phyloP scores from a whole-genome alignment of 2,797 vertebrate species.

The Triplophysa bombifrons region DNA sequence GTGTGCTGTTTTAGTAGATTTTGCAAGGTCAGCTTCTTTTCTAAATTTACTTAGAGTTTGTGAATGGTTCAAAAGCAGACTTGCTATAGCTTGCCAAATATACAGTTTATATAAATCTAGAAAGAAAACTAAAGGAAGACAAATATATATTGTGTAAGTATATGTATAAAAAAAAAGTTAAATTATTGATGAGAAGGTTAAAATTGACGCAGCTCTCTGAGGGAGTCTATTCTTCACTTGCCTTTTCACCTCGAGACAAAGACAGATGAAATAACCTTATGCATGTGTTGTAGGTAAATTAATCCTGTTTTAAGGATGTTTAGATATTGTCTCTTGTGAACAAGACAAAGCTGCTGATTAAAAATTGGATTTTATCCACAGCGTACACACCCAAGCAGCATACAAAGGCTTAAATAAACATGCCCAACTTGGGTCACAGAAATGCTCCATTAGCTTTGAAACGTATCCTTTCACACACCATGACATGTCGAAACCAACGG shows the following conservation, averaged over 20 bases:
- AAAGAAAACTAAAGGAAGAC: too few relatives aligned
- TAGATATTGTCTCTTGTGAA: background rate
- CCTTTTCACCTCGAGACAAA: background rate
- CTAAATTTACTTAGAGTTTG: background rate
- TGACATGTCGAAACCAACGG: background rate
- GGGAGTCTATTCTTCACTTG: background rate
- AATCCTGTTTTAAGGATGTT: background rate
- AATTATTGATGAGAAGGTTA: too few relatives aligned
- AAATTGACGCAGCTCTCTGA: too few relatives aligned
- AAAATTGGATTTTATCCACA: background rate
- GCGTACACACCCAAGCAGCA: background rate
- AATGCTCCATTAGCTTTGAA: background rate
- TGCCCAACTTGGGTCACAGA: conserved; percentile 1
- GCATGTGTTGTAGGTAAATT: background rate
- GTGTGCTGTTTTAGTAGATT: background rate
- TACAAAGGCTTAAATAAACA: background rate
- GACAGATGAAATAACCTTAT: background rate
- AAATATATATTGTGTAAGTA: too few relatives aligned
- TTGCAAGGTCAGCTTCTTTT: background rate
- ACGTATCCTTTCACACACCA: conserved; percentile 8
- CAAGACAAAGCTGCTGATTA: background rate
- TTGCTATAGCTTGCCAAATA: too few relatives aligned
- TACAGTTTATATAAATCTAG: too few relatives aligned
- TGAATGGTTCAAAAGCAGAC: background rate
- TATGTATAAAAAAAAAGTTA: too few relatives aligned